Evolutionary conservation across 2,888 invertebrate genomes (phyloP).

Genomic region (Pseudanteris insignis): DNA sequence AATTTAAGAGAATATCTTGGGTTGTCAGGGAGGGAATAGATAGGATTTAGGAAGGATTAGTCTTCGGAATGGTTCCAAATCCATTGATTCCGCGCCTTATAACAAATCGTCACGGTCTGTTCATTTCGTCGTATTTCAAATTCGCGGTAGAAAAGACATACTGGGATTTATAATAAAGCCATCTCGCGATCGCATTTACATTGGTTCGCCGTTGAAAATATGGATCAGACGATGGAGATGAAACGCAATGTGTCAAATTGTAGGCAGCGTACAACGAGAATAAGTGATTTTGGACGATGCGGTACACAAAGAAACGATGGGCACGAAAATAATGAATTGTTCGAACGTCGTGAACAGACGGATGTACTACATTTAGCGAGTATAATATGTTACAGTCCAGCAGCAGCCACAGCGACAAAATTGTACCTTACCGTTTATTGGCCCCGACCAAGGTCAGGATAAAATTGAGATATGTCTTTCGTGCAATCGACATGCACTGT

Average conservation of each 20-base stretch:
- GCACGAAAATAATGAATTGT: conserved; percentile 27
- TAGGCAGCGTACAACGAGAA: conserved; percentile 16
- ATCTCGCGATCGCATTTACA: conserved; percentile 8
- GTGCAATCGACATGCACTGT: conserved; percentile 44
- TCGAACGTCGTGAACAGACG: conserved; percentile 39
- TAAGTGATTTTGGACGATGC: conserved; percentile 30
- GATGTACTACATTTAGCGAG: conserved; percentile 40
- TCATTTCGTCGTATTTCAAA: conserved; percentile 22
- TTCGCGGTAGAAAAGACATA: conserved; percentile 32
- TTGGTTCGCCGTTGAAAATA: conserved; percentile 20
- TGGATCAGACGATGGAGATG: conserved; percentile 15
- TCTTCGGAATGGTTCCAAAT: not conserved
- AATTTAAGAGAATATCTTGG: too few species aligned
- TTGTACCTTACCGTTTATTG: conserved; percentile 35
- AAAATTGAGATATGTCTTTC: conserved; percentile 43
- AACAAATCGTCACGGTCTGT: conserved; percentile 26
- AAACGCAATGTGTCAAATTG: conserved; percentile 21
- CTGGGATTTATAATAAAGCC: conserved; percentile 24
- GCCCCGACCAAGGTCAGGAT: conserved; percentile 24
- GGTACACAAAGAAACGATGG: conserved; percentile 20
- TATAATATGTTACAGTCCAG: conserved; percentile 35
- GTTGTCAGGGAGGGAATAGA: too few species aligned
- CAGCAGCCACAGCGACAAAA: conserved; percentile 45
- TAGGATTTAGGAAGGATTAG: not conserved
- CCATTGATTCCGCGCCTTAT: conserved; percentile 24